Evolutionary conservation across 2,113 vertebrate genomes (phyloP), one percentile per base, ranked within the genome.

Genomic region (Aegypius monachus): DNA sequence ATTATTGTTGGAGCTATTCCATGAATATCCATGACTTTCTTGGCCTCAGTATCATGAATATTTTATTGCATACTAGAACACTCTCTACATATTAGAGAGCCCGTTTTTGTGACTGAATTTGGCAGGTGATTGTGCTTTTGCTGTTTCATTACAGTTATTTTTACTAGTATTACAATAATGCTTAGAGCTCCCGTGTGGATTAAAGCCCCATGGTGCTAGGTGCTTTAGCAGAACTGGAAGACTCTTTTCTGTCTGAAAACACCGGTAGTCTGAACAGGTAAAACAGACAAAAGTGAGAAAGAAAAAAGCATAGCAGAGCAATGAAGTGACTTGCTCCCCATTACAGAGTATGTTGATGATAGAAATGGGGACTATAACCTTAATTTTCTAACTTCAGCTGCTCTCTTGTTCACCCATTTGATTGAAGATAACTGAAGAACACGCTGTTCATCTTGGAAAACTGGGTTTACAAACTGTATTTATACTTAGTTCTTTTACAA

Each of bases 1-100:
- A 73, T 95, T 95, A 82, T 91, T 91, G 66, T 90, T 97, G 95
- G 93, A 90, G 77, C 91, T 61, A 21, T 66, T 94, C 94, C 96
- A 96, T 73, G 81, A 91, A 95, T 94, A 96, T 86, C 95, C 78
- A 86, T 88, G 81, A 94, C 87, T 90, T 93, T 88, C 71, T 93
- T 93, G 66, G 67, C 91, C 93, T 82, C 55, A 47, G 25, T 55
- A 70, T 90, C 84, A 94, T 86, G 84, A 97, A 96, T 95, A 96
- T 93, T 96, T 95, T 95, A 94, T 81, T 95, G 79, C 67, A 74
- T 66, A 95, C 73, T 38, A 68, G 93, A 94, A 85, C 36, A 62
- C 45, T 89, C 34, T 91, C 62, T 73, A 67, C 32, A 34, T 85
- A 88, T 71, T 90, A 95, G 42, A 70, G 20, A 42, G 16, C 38